Conservation (phyloP, 2,888 invertebrate genomes). For the Hofmannophila pseudospretella region DNA sequence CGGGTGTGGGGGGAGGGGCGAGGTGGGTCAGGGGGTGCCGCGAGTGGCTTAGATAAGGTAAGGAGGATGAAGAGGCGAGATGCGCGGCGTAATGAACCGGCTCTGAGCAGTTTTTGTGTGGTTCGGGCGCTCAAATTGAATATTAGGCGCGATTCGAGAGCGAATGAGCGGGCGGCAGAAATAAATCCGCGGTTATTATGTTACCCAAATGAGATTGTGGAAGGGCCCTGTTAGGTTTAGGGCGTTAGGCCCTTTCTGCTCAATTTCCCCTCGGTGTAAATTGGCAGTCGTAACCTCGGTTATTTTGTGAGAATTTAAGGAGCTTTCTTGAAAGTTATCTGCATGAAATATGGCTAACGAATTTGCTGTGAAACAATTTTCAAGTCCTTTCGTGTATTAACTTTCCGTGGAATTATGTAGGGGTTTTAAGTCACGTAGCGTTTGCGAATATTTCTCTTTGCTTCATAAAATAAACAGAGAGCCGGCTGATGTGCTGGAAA, state of each 20-base stretch:
- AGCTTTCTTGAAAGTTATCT: conserved; percentile 40
- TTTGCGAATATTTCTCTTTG: conserved; percentile 23
- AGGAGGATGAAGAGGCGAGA: conserved; percentile 76
- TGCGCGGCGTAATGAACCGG: conserved; percentile 75
- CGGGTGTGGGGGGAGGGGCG: conserved; percentile 34
- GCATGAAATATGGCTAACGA: conserved; percentile 12
- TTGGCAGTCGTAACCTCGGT: conserved; percentile 58
- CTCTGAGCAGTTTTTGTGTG: conserved; percentile 75
- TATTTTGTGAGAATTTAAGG: conserved; percentile 51
- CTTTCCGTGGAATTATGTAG: conserved; percentile 3
- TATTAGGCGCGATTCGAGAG: conserved; percentile 76
- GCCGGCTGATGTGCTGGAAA: conserved; percentile 49
- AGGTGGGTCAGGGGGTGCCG: conserved; percentile 54
- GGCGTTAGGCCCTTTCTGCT: conserved; percentile 53
- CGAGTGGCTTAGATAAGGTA: conserved; percentile 76
- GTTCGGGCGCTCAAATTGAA: conserved; percentile 74
- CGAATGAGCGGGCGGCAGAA: conserved; percentile 70
- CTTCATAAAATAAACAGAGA: conserved; percentile 50
- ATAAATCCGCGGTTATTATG: conserved; percentile 76
- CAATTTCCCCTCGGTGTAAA: conserved; percentile 66
- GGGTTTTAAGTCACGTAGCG: conserved; percentile 1
- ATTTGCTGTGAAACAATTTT: conserved; percentile 6
- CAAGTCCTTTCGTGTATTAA: neutral
- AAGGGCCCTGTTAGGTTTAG: conserved; percentile 57
- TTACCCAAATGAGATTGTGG: conserved; percentile 73